Evolutionary conservation across 2,797 vertebrate genomes (phyloP), one percentile per base, ranked within the genome.

Genomic region (Microctenopoma stevenorrisi): DNA sequence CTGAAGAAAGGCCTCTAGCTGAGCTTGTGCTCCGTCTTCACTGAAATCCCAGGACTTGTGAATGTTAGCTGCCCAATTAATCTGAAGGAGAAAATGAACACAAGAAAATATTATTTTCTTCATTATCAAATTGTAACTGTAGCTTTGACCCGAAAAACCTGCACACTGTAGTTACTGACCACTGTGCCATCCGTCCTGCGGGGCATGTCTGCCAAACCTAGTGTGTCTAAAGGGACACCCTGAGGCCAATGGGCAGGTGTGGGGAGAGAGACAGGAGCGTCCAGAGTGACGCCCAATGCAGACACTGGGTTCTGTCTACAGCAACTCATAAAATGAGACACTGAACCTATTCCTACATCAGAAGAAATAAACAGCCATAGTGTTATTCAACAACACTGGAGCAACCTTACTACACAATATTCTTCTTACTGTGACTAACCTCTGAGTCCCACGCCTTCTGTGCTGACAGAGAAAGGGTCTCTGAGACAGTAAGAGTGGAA

Each of bases 271-370:
- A 3, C 55, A 8, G 92, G 92, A 15, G 92, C 44, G 10, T 93
- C 92, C 46, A 93, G 62, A 2, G 93, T 88, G 53, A 57, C 10
- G 2, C 92, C 90, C 30, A 90, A 38, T 0, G 76, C 40, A 16
- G 82, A 58, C 2, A 79, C 85, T 13, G 90, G 85, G 66, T 92
- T 94, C 66, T 92, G 91, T 65, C 65, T 86, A 59, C 92, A 93
- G 79, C 93, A 95, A 76, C 68, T 92, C 90, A 91, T 91, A 70
- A 94, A 94, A 72, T 94, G 94, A 72, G 93, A 91, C 49, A 94
- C 93, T 12, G 92, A 94, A 53, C 94, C 93, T 25, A 94, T 93
- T 64, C 93, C 94, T 94, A 44, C 18, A 67, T 33, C 7, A 76
- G 11, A 63, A 26, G 12, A 43, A 72, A 66, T 58, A 5, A 55